Conservation (phyloP, 2,113 vertebrate genomes). For the Erythrocercus mccallii region DNA sequence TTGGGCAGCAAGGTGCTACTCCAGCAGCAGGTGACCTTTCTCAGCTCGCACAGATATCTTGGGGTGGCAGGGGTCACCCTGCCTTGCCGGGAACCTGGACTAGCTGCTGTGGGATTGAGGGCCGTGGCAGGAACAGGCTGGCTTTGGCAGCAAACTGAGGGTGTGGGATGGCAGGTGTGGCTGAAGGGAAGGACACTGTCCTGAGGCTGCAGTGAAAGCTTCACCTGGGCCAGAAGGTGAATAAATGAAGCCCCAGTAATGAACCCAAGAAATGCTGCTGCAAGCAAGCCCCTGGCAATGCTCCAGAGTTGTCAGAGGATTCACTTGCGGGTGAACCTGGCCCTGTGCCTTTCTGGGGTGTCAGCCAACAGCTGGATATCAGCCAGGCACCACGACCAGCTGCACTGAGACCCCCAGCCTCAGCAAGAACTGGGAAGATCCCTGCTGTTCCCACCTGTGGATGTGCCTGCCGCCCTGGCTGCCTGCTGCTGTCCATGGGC, state of each 20-base stretch:
- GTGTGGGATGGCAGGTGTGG: rapidly evolving
- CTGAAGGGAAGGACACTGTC: not conserved
- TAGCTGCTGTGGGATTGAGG: rapidly evolving
- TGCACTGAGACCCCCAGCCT: not conserved
- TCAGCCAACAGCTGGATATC: not conserved
- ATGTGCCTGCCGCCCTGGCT: rapidly evolving
- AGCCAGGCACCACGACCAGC: not conserved
- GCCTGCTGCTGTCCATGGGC: not conserved
- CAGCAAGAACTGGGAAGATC: not conserved
- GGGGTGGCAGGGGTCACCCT: not conserved
- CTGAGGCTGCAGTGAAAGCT: not conserved
- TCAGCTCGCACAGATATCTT: rapidly evolving
- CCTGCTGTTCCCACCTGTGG: not conserved
- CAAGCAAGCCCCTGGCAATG: rapidly evolving
- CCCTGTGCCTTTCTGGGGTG: not conserved
- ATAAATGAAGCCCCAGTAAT: not conserved
- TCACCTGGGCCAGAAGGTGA: rapidly evolving
- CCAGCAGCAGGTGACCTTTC: not conserved
- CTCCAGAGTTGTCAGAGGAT: not conserved
- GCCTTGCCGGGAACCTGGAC: rapidly evolving
- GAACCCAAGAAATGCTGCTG: not conserved
- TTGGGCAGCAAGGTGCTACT: not conserved
- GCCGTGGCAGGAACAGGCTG: rapidly evolving
- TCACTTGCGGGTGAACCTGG: not conserved
- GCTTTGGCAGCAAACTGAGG: not conserved